phyloP scores from a whole-genome alignment of 1,140 invertebrate species.

The Formica exsecta region DNA sequence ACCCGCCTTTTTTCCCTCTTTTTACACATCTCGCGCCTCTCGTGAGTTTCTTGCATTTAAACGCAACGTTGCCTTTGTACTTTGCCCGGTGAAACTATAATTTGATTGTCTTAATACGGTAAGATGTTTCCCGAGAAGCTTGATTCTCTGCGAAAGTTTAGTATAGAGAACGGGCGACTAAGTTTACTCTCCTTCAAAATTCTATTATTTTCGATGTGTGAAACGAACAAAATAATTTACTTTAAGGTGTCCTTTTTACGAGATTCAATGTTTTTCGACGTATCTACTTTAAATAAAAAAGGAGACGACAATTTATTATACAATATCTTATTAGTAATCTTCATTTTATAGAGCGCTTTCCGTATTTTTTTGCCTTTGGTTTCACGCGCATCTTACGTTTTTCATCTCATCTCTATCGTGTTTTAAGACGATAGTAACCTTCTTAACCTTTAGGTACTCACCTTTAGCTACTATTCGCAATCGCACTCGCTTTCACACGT shows the following conservation, averaged over 20 bases:
- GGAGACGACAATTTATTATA: not conserved
- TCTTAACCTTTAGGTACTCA: slow-evolving; percentile 72
- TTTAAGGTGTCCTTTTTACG: too few species aligned
- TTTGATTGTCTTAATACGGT: not conserved
- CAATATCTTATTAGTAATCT: not conserved
- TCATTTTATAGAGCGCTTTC: not conserved
- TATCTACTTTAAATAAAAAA: not conserved
- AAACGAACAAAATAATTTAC: too few species aligned
- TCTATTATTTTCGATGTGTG: not conserved
- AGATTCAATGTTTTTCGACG: not conserved
- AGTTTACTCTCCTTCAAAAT: not conserved
- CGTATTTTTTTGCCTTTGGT: not conserved
- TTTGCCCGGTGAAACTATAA: not conserved
- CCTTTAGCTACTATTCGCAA: slow-evolving; percentile 74
- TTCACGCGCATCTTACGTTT: slow-evolving; percentile 4
- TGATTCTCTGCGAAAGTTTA: not conserved
- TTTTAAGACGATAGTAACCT: slow-evolving; percentile 71
- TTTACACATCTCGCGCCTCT: not conserved
- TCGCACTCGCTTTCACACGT: slow-evolving; percentile 74
- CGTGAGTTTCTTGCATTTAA: slow-evolving; percentile 2
- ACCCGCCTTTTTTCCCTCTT: not conserved
- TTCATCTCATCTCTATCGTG: slow-evolving; percentile 40
- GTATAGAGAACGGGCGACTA: not conserved
- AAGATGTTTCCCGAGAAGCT: not conserved
- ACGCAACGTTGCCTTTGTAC: not conserved